These are phyloP conservation scores for Phrynocephalus versicolor DNA, from an alignment of 2,113 vertebrate genomes.

Conservation along the genomic window DNA sequence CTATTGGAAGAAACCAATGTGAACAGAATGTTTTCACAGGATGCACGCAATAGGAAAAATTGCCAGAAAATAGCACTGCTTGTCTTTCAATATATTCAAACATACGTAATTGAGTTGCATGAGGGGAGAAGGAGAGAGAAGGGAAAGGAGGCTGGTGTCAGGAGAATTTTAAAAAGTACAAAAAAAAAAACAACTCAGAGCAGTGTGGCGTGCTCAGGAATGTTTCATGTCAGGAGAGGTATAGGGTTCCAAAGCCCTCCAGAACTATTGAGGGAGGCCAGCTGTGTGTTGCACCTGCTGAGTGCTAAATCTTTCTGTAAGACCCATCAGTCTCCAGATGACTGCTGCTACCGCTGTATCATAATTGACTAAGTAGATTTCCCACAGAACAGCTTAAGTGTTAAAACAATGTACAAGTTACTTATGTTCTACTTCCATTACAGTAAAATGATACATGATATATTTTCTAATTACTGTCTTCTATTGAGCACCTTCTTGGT, in stretches of 20 bases:
- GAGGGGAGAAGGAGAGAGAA: conserved; percentile 11
- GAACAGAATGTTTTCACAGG: not conserved
- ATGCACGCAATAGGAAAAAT: not conserved
- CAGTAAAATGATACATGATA: not conserved
- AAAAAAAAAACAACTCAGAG: too few species aligned
- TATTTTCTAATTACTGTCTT: not conserved
- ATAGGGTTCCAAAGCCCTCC: conserved; percentile 53
- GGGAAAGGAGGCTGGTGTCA: conserved; percentile 8
- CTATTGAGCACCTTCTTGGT: not conserved
- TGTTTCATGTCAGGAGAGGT: conserved; percentile 45
- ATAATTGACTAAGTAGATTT: conserved; percentile 49
- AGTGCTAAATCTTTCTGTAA: conserved; percentile 65
- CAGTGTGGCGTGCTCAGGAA: conserved; percentile 49
- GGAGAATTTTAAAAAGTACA: conserved; percentile 21
- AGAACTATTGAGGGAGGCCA: conserved; percentile 48
- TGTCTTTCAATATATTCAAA: conserved; percentile 25
- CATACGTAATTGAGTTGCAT: conserved; percentile 19
- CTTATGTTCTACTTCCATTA: conserved; percentile 13
- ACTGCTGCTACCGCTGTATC: conserved; percentile 33
- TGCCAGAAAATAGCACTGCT: conserved; percentile 14
- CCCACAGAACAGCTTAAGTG: conserved; percentile 23
- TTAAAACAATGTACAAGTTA: not conserved
- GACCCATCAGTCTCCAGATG: conserved; percentile 47
- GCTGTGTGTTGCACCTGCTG: conserved; percentile 50
- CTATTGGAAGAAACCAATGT: not conserved